Base-by-base conservation (phyloP, 1,140 invertebrate species). In the Hycleus phaleratus region DNA sequence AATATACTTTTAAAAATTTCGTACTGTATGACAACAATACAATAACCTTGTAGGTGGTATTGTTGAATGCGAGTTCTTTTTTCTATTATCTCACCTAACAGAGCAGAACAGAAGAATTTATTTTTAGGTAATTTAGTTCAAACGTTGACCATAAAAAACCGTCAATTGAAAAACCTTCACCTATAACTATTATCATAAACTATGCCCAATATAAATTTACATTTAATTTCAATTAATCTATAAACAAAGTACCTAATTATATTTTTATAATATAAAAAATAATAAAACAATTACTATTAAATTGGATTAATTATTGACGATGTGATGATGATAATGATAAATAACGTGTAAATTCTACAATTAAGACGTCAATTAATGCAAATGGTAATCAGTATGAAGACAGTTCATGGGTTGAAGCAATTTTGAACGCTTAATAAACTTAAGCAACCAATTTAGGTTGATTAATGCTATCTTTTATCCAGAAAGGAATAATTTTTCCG, bases 31-130 rank as follows among this genome's bases (percentile, higher is more conserved):
- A 32, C 7, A 32, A 32, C 4, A 46, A 50, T 50, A 52, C 56
- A 58, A 51, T 58, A 58, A 58, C 56, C 56, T 58, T 51, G 56
- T 58, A 58, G 56, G 56, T 50, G 56, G 56, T 58, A 56, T 58
- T 46, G 49, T 50, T 43, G 49, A 12, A 50, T 46, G 42, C 10
- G 18, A 18, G 18, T 18, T 18, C 4, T 32, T 58, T 58, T 52
- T 58, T 58, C 56, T 58, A 58, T 58, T 58, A 58, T 43, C 47
- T 46, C 56, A 38, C 44, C 56, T 58, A 58, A 58, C 56, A 58
- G 56, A 58, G 47, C 56, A 47, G 46, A 50, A 58, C 56, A 46
- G 48, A 58, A 47, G 49, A 58, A 52, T 58, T 58, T 51, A 58
- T 58, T 58, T 50, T 47, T 56, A 25, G 44, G 48, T 40, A 56